Evolutionary conservation across 2,797 vertebrate genomes (phyloP), one percentile per base, ranked within the genome.

Genomic region (Morus bassanus): DNA sequence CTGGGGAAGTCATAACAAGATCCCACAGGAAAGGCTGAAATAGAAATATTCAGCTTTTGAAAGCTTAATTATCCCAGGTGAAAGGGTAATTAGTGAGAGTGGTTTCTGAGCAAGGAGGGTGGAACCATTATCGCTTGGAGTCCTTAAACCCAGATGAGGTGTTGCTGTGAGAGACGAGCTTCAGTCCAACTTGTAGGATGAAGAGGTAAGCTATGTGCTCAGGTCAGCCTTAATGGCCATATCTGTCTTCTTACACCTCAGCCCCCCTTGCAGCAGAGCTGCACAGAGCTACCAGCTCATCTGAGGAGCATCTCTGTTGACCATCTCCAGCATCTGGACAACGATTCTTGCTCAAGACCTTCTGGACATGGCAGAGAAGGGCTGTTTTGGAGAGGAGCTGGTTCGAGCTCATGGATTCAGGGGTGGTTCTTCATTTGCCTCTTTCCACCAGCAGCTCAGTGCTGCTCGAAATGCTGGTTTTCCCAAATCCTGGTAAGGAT

Each of bases 181-280:
- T 72, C 51, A 61, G 24, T 13, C 46, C 37, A 45, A 2, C 37
- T 25, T 45, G 22, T 10, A 23, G 56, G 59, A 45, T 4, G 4
- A 56, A 37, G 23, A 27, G 59, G 59, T 21, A 28, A 68, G 59
- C 27, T 27, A 4, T 9, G 33, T n/a, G 37, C 61, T 31, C 37
- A 9, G 24, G 6, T 35, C 51, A 63, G n/a, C 21, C 35, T 46
- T 23, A 45, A 37, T 1, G 0, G 19, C 53, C 2, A 0, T 15
- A 3, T 56, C n/a, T 85, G 6, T 45, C 60, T 28, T 48, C 54
- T 56, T 24, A 6, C 33, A 31, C 59, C 31, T 48, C 31, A 63
- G 24, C 75, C 3, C 33, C 33, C 30, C n/a, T n/a, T 37, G 41
- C 35, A 43, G 22, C 46, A 51, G 61, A 46, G 41, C 57, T 65